Evolutionary conservation across 2,797 vertebrate genomes (phyloP).

Genomic region (Xiphophorus birchmanni): DNA sequence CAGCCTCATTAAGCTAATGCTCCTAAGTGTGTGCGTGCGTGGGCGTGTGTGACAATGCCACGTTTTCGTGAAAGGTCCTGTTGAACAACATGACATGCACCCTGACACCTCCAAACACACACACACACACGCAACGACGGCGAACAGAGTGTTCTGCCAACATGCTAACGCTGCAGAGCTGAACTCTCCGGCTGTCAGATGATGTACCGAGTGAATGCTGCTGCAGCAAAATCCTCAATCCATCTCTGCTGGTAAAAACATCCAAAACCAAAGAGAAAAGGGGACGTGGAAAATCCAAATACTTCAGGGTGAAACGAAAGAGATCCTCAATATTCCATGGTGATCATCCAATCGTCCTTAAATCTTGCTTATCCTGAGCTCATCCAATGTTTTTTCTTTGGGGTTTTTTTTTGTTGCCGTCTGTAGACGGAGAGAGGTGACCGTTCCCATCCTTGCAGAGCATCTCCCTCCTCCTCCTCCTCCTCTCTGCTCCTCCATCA

Average conservation of each 20-base stretch:
- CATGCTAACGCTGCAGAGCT: slow-evolving; percentile 42
- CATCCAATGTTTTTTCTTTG: slow-evolving; percentile 21
- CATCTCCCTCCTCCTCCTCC: slow-evolving; percentile 61
- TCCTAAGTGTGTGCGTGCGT: slow-evolving; percentile 19
- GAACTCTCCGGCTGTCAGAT: slow-evolving; percentile 49
- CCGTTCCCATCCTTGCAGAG: slow-evolving; percentile 64
- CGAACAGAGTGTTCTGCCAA: slow-evolving; percentile 24
- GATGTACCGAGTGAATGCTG: slow-evolving; percentile 57
- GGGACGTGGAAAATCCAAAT: slow-evolving; percentile 11
- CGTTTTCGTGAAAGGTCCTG: slow-evolving; percentile 34
- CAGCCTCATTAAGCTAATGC: slow-evolving; percentile 63
- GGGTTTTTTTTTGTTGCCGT: slow-evolving; percentile 20
- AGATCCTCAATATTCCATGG: slow-evolving; percentile 47
- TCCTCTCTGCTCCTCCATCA: slow-evolving; percentile 45
- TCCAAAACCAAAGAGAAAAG: slow-evolving; percentile 30
- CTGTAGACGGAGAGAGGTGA: slow-evolving; percentile 50
- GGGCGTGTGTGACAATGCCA: slow-evolving; percentile 30
- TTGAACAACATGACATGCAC: slow-evolving; percentile 33
- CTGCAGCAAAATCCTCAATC: slow-evolving; percentile 60
- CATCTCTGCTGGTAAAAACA: slow-evolving; percentile 41
- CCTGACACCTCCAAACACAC: slow-evolving; percentile 20
- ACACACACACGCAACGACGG: slow-evolving; percentile 3
- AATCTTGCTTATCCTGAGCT: slow-evolving; percentile 10
- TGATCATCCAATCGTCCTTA: slow-evolving; percentile 15
- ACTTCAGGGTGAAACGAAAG: slow-evolving; percentile 25